Base-by-base conservation (phyloP, 2,888 invertebrate genomes). In the Metallyticus violacea region DNA sequence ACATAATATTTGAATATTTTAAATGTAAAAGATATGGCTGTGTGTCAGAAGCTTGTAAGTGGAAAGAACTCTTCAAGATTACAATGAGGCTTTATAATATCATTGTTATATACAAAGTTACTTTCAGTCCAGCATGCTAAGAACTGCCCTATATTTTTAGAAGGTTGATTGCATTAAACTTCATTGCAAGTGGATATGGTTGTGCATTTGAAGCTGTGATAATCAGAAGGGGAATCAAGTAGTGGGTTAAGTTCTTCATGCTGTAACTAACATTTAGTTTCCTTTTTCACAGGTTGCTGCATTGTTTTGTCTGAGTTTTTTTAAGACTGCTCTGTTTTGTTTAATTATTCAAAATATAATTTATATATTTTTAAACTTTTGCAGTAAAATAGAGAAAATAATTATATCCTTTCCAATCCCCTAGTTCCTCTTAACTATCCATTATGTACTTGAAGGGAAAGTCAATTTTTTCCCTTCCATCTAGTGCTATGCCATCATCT, bases 261-360 rank as follows among this genome's bases (percentile, higher is more conserved):
- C 27, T 83, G n/a, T 81, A 30, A 30, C 30, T 81, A 27, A 6
- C 30, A 30, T 25, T 81, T 83, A 28, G 28, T 77, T 83, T 83
- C 27, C 29, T 83, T 83, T 83, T 22, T 62, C 40, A 7, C 7
- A 25, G 26, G 40, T 40, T 81, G 82, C 62, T 82, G 26, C 77
- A 30, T 30, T 77, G 83, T 82, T 26, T 77, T 83, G 76, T 83
- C 79, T 79, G 28, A 79, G 79, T 83, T 83, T 83, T n/a, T n/a
- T 83, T 77, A 83, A 83, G 83, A 83, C 83, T 83, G 83, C 83
- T 28, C 77, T 83, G 83, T 83, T 83, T 77, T 83, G 83, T 83
- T 83, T 77, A 83, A 77, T 83, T 83, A 77, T 83, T 83, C 30
- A 83, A 77, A 83, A 83, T 83, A 83, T 83, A 83, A 83, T 83